These are phyloP conservation scores for Mesoligia furuncula DNA, from an alignment of 2,888 invertebrate species.

Conservation along the genomic window DNA sequence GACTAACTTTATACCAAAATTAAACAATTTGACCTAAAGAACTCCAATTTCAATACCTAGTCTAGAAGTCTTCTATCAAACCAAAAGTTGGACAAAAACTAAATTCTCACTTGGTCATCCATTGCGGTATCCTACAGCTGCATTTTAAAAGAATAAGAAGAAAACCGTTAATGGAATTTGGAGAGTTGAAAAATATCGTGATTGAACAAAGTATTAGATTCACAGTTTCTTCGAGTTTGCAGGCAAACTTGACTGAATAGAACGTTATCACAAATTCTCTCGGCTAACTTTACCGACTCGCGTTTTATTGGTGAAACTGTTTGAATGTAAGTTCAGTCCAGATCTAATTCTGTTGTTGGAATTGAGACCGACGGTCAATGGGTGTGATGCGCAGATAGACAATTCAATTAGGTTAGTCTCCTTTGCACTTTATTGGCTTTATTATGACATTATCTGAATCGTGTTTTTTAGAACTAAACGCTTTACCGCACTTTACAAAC, in stretches of 20 bases:
- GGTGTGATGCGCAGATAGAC: conserved; percentile 7
- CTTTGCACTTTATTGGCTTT: not conserved
- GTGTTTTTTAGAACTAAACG: not conserved
- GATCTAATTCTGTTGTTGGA: conserved; percentile 67
- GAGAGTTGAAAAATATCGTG: conserved; percentile 47
- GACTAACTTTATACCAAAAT: conserved; percentile 51
- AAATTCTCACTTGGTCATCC: not conserved
- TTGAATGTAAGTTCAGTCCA: conserved; percentile 62
- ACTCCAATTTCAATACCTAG: conserved; percentile 11
- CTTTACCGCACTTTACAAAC: not conserved
- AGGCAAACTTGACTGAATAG: conserved; percentile 73
- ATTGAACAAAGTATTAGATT: conserved; percentile 63
- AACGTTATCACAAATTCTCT: conserved; percentile 74
- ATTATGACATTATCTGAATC: not conserved
- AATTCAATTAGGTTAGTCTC: not conserved
- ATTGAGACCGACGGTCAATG: conserved; percentile 47
- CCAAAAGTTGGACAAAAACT: not conserved
- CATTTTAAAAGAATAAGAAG: conserved; percentile 15
- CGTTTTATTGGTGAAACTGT: conserved; percentile 76
- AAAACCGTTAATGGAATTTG: conserved; percentile 49
- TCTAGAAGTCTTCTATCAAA: conserved; percentile 15
- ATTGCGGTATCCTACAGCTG: conserved; percentile 16
- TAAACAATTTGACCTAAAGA: conserved; percentile 51
- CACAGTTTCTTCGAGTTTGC: conserved; percentile 70
- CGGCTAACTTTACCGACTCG: conserved; percentile 73